Conservation (phyloP, 2,113 vertebrate species). For the Vanacampus margaritifer region DNA sequence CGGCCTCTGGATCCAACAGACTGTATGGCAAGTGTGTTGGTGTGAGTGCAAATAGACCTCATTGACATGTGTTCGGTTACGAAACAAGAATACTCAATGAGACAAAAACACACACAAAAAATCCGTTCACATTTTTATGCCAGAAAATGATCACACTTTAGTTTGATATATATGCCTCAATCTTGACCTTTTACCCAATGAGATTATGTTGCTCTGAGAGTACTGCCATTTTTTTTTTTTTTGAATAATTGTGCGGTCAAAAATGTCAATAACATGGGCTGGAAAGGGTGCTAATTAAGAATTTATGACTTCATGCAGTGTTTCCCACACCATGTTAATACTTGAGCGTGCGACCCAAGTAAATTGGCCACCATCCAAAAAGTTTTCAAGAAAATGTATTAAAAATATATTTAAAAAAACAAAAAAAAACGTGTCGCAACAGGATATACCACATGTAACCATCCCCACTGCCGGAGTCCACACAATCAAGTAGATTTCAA, state of each 20-base stretch:
- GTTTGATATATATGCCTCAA: constrained; percentile 49
- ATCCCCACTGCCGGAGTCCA: too few relatives aligned
- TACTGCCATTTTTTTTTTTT: constrained; percentile 21
- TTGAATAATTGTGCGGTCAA: constrained; percentile 13
- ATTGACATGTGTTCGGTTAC: not conserved
- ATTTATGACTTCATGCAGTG: constrained; percentile 38
- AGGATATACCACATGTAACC: too few relatives aligned
- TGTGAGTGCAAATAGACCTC: constrained; percentile 45
- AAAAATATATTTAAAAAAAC: too few relatives aligned
- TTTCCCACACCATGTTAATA: too few relatives aligned
- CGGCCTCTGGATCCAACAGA: constrained; percentile 16
- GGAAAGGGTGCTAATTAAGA: constrained; percentile 53
- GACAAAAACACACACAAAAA: not conserved
- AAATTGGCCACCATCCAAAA: too few relatives aligned
- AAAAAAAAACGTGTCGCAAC: too few relatives aligned
- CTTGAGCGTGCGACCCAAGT: too few relatives aligned
- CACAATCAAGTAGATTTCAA: too few relatives aligned
- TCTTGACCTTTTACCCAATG: constrained; percentile 36
- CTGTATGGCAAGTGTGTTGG: constrained; percentile 24
- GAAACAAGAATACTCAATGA: not conserved
- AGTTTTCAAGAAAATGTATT: too few relatives aligned
- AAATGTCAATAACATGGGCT: constrained; percentile 57
- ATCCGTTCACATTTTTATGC: not conserved
- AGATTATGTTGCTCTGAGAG: constrained; percentile 22
- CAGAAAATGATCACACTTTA: constrained; percentile 36